Base-by-base conservation (phyloP, 2,797 vertebrate genomes). In the Gobio occitaniae region DNA sequence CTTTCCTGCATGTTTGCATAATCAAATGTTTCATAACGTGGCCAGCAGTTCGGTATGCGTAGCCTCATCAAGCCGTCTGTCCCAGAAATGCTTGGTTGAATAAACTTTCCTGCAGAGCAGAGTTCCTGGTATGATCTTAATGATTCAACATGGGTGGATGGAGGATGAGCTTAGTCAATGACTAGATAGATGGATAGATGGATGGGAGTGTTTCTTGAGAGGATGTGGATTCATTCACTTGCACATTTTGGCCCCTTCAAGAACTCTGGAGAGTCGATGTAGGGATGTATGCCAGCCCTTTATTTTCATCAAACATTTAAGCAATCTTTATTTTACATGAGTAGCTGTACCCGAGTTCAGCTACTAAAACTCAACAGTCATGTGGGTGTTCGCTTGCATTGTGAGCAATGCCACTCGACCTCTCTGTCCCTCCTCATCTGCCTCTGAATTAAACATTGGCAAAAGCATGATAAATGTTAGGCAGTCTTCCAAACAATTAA, bases 81-180 rank as follows among this genome's bases (percentile, higher is more conserved):
- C 66, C 83, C 52, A 71, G 75, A 84, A 84, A 78, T 47, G 38
- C 54, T 32, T 10, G 16, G 15, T 16, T 84, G 72, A 77, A 84
- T 66, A 66, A 83, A 69, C n/a, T 38, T 63, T 72, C 68, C 4
- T 63, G 56, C 56, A 17, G 8, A 52, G 13, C 12, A n/a, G 61
- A 54, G 61, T 29, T 83, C n/a, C 68, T 65, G 56, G 78, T 72
- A 29, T 29, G 19, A n/a, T 74, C 56, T 48, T 66, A 59, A 50
- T 68, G 63, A 80, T 52, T 36, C 47, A 83, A 41, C 41, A 44
- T n/a, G 9, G 8, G 19, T 32, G 8, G 19, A 50, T 50, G 21
- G 47, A 75, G 47, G 32, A 52, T 52, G 12, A 59, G 78, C 32
- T 48, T 65, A 19, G 81, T 76, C 48, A 44, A 11, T 50, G 19